These are phyloP conservation scores for Sardinella longiceps DNA, from an alignment of 2,797 vertebrate genomes.

Conservation along the genomic window DNA sequence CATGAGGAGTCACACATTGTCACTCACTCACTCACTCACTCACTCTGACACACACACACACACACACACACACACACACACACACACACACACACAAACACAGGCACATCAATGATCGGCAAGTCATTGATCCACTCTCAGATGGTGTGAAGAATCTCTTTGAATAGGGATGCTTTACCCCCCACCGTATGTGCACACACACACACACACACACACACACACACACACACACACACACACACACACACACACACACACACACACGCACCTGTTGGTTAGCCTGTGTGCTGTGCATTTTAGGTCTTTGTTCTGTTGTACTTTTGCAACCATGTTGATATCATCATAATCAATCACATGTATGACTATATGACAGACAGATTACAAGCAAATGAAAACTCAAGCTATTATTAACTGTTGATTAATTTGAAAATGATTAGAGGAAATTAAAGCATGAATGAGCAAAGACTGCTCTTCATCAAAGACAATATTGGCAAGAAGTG, in stretches of 20 bases:
- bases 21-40: background rate
- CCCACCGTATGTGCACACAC: too few relatives aligned
- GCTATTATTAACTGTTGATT: too few relatives aligned
- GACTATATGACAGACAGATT: too few relatives aligned
- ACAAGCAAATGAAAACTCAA: background rate
- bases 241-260: background rate
- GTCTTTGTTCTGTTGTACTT: too few relatives aligned
- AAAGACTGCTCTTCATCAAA: too few relatives aligned
- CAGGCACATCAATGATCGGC: background rate
- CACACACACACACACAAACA: too few relatives aligned
- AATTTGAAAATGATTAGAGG: too few relatives aligned
- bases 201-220: background rate
- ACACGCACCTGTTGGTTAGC: background rate
- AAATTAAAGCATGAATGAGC: background rate
- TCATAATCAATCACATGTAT: too few relatives aligned
- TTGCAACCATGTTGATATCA: too few relatives aligned
- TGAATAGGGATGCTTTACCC: background rate
- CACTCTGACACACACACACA: slow-evolving; percentile 28
- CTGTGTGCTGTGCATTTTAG: too few relatives aligned
- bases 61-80: slow-evolving; percentile 12
- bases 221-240: background rate
- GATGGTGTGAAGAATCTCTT: background rate
- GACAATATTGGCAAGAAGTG: background rate
- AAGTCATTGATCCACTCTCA: background rate
- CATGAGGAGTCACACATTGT: background rate